Conservation (phyloP, 1,140 invertebrate species). For the Bemisia tabaci region DNA sequence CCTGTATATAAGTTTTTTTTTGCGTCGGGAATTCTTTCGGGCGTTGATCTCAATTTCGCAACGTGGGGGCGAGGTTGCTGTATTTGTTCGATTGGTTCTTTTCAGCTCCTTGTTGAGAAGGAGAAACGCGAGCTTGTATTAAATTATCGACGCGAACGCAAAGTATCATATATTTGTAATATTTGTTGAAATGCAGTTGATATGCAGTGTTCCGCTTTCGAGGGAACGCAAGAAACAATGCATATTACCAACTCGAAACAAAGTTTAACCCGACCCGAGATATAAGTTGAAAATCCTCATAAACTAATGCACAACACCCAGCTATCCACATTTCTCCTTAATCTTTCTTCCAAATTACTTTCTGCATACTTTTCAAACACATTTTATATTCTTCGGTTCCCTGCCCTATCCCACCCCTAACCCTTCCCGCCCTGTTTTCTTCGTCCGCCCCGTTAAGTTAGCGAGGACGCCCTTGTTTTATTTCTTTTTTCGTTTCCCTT, state of each 20-base stretch:
- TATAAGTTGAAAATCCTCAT: not conserved
- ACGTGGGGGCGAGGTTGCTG: too few species aligned
- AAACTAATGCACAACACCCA: not conserved
- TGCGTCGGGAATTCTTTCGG: too few species aligned
- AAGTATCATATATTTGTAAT: not conserved
- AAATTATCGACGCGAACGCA: not conserved
- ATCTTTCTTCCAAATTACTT: not conserved
- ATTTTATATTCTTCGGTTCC: not conserved
- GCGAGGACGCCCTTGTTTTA: not conserved
- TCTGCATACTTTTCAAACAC: not conserved
- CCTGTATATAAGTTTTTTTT: too few species aligned
- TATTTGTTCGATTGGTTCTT: too few species aligned
- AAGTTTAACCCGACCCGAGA: not conserved
- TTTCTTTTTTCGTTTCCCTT: not conserved
- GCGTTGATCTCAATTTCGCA: too few species aligned
- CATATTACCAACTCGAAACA: not conserved
- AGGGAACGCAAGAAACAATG: not conserved
- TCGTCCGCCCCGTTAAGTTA: not conserved
- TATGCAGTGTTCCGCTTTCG: not conserved
- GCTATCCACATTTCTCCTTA: not conserved
- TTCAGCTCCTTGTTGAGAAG: too few species aligned
- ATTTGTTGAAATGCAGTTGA: not conserved
- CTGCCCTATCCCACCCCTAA: not conserved
- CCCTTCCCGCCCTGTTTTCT: not conserved
- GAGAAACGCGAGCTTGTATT: not conserved